Base-by-base conservation (phyloP, 2,113 vertebrate genomes). In the Barnardius zonarius region DNA sequence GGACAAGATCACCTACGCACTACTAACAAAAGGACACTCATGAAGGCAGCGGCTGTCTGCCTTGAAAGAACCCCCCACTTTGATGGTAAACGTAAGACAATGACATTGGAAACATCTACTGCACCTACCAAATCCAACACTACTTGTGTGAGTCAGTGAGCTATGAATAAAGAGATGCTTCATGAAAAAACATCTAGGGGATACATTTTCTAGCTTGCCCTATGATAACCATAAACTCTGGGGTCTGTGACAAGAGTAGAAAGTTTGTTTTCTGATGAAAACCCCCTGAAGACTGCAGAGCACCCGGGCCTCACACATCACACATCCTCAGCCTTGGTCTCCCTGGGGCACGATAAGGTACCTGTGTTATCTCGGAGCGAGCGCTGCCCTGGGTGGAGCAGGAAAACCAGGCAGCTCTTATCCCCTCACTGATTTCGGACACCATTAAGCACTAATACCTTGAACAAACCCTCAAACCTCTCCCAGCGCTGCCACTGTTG, bases 331-430 rank as follows among this genome's bases (percentile, higher is more conserved):
- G 10, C 17, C 31, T 30, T 35, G 2, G 57, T 4, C 51, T 16
- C 2, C 0, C 13, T 2, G 0, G 0, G 27, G 63, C 13, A 15
- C 0, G 2, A 4, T 11, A 28, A 51, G 39, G 10, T 8, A 25
- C 33, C 57, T 35, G 57, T 4, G n/a, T 10, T 59, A 59, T 37
- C 41, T 66, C 28, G 17, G 1, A 5, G 54, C 0, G 0, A 76
- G 59, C 2, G 0, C 41, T 4, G 0, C 7, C 7, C 55, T 0
- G 6, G 59, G 16, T 3, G 69, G 77, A 37, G 61, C 49, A 33
- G 1, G 0, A 25, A 66, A 52, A 6, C 17, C 35, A 28, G 20
- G 20, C 69, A 24, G 6, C 6, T 7, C 13, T 8, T 11, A 43
- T 0, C 14, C 15, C 7, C 25, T 4, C 1, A 2, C 17, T 9